Percentiles rank a stretch among this genome's conserved stretches.
These are phyloP conservation scores for Chinchilla lanigera DNA, from an alignment of 2,113 vertebrate species.

Conservation along the genomic window DNA sequence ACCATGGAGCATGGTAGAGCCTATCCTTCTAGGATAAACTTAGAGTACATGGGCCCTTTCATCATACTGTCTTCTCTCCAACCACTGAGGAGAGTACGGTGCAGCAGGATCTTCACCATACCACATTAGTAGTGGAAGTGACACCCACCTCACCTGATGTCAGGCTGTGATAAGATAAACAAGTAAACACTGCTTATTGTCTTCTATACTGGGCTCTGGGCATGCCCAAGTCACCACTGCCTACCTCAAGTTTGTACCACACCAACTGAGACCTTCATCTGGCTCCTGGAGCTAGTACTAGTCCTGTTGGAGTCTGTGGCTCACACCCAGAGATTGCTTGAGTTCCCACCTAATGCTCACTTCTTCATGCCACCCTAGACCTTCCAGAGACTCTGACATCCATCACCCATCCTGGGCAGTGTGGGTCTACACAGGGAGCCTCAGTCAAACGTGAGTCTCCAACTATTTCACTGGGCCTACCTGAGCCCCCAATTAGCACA, in stretches of 20 bases:
- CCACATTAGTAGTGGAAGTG: not conserved
- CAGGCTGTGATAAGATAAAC: not conserved
- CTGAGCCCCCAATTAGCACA: not conserved
- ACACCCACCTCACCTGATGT: not conserved
- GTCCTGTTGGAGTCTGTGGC: not conserved
- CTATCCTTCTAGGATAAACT: not conserved
- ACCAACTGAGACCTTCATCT: not conserved
- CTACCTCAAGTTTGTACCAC: not conserved
- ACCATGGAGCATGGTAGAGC: not conserved
- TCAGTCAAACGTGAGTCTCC: not conserved
- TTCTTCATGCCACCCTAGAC: not conserved
- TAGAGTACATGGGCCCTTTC: not conserved
- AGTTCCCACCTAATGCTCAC: not conserved
- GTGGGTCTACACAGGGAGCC: not conserved
- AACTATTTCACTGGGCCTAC: not conserved
- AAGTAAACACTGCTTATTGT: not conserved
- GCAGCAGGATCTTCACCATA: too few relatives aligned
- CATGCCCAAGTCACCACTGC: not conserved
- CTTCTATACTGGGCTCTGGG: not conserved
- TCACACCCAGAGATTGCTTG: not conserved
- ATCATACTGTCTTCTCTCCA: not conserved
- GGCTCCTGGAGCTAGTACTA: not conserved
- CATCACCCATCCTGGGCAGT: not conserved
- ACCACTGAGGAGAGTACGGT: too few relatives aligned
- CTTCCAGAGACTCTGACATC: not conserved